Conservation (phyloP, 2,888 invertebrate species). For the Lasius platythorax region DNA sequence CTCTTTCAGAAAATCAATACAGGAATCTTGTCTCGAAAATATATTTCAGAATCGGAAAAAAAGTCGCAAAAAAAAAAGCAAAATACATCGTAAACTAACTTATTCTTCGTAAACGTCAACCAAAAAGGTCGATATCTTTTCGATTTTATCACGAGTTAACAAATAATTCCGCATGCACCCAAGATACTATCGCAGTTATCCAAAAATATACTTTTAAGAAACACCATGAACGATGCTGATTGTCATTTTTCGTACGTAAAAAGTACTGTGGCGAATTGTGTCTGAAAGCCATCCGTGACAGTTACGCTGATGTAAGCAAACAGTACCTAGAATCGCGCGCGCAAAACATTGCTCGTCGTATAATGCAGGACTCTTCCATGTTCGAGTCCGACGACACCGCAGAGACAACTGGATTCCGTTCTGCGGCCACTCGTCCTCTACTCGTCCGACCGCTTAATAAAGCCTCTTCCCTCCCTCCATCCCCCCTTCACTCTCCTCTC, state of each 20-base stretch:
- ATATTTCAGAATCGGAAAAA: neutral
- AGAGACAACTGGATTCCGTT: conserved; percentile 25
- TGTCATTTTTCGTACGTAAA: neutral
- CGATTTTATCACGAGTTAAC: neutral
- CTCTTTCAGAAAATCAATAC: neutral
- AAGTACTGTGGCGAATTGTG: neutral
- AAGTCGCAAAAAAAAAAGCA: neutral
- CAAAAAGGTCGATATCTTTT: neutral
- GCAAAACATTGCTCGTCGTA: neutral
- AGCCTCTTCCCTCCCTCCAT: neutral
- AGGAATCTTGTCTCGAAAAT: neutral
- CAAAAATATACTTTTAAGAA: neutral
- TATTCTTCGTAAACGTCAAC: neutral
- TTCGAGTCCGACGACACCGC: conserved; percentile 29
- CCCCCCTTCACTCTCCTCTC: neutral
- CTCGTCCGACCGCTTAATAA: conserved; percentile 51
- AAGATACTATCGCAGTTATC: neutral
- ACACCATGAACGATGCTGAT: neutral
- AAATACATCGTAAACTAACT: neutral
- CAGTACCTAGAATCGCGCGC: neutral
- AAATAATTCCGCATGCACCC: neutral
- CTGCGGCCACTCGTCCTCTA: neutral
- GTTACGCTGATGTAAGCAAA: neutral
- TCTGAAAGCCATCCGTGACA: neutral
- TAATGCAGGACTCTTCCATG: neutral